Evolutionary conservation across 2,888 invertebrate genomes (phyloP).

Genomic region (Scaptomyza tumidula): DNA sequence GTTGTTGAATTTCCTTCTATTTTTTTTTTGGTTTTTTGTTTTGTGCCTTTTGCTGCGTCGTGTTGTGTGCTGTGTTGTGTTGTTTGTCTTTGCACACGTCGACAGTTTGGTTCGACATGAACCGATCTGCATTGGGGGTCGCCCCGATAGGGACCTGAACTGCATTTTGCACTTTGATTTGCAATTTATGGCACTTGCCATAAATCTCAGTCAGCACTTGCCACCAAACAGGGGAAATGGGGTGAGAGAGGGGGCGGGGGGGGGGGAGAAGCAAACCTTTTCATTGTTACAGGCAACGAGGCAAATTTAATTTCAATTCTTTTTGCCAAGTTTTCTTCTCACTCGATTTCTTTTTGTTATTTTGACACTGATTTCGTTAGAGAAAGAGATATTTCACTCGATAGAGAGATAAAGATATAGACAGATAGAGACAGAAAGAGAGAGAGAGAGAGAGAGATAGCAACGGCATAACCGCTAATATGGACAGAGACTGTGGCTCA

Average conservation of each 20-base stretch:
- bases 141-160: slow-evolving; percentile 26
- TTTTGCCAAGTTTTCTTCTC: slow-evolving; percentile 19
- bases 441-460: not conserved
- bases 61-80: slow-evolving; percentile 17
- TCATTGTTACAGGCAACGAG: slow-evolving; percentile 6
- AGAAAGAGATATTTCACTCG: no score
- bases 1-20: slow-evolving; percentile 7
- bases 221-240: not conserved
- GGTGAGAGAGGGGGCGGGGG: not conserved
- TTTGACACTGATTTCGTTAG: slow-evolving; percentile 38
- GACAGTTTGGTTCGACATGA: slow-evolving; percentile 42
- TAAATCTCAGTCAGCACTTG: slow-evolving; percentile 60
- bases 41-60: slow-evolving; percentile 7
- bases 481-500: slow-evolving; percentile 14
- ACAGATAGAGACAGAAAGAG: no score
- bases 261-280: not conserved
- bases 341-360: not conserved
- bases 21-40: slow-evolving; percentile 26
- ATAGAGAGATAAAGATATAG: not conserved
- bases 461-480: slow-evolving; percentile 34
- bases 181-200: slow-evolving; percentile 45
- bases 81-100: slow-evolving; percentile 56
- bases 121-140: slow-evolving; percentile 26
- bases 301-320: slow-evolving; percentile 38
- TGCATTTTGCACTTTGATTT: slow-evolving; percentile 45